Evolutionary conservation across 2,888 invertebrate genomes (phyloP).

Genomic region (Dioctria linearis): DNA sequence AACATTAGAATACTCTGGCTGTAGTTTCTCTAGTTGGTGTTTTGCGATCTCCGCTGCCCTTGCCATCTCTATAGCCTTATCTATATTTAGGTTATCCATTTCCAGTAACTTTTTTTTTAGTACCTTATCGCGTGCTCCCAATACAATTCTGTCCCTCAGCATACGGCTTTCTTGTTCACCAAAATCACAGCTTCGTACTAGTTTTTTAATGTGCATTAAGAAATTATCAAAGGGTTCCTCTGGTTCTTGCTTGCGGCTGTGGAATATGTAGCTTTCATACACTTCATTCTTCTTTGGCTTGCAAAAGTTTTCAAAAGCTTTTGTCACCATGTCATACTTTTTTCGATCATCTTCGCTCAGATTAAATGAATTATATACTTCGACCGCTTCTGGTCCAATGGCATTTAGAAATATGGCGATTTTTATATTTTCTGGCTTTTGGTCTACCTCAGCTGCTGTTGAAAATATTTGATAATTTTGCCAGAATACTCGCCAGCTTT

Average conservation of each 20-base stretch:
- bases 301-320: conserved; percentile 3
- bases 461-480: neutral
- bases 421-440: neutral
- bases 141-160: no score
- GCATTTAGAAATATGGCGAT: neutral
- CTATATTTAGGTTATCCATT: no score
- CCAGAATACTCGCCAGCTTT: neutral
- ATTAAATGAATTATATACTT: neutral
- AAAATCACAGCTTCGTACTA: no score
- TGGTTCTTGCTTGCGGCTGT: no score
- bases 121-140: no score
- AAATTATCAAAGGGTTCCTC: no score
- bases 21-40: conserved; percentile 9
- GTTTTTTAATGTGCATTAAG: no score
- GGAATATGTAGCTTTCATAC: no score
- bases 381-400: neutral
- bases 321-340: neutral
- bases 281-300: neutral
- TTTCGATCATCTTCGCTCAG: neutral
- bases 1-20: no score
- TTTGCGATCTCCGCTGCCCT: conserved; percentile 34
- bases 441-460: neutral
- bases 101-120: no score
- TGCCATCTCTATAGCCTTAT: no score
- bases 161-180: no score